These are phyloP conservation scores for Hypsibius dujardini DNA, from an alignment of 1,140 invertebrate species.

Conservation along the genomic window DNA sequence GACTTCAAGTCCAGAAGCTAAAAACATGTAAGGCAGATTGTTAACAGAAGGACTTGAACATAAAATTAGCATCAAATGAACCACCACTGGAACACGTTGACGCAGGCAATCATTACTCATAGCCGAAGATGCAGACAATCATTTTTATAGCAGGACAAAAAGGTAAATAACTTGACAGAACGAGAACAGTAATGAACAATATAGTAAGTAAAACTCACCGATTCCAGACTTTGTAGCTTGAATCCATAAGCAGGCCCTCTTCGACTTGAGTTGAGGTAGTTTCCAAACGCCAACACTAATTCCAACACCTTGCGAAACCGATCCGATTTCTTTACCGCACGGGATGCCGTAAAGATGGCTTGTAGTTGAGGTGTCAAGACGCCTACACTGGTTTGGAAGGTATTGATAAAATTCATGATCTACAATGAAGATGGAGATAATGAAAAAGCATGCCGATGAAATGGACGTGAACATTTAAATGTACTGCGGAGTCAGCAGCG, in stretches of 20 bases:
- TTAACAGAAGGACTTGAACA: too few species aligned
- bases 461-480: too few species aligned
- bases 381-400: constrained; percentile 82
- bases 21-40: too few species aligned
- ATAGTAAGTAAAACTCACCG: constrained; percentile 33
- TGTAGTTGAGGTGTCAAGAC: constrained; percentile 82
- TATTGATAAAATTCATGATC: constrained; percentile 94
- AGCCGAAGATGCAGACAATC: too few species aligned
- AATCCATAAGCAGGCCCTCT: constrained; percentile 68
- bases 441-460: too few species aligned
- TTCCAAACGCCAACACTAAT: constrained; percentile 84
- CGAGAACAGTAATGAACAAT: too few species aligned
- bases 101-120: too few species aligned
- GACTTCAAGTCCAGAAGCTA: constrained; percentile 75
- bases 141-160: constrained; percentile 16
- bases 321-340: constrained; percentile 50
- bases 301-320: constrained; percentile 32
- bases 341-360: constrained; percentile 75
- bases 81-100: too few species aligned
- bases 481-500: too few species aligned
- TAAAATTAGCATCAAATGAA: too few species aligned
- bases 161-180: constrained; percentile 18
- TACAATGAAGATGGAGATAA: too few species aligned
- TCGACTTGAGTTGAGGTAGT: constrained; percentile 92
- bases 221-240: constrained; percentile 85